Percentiles rank a stretch among this genome's conserved stretches.
These are phyloP conservation scores for Standfussiana lucernea DNA, from an alignment of 2,888 invertebrate species.

Conservation along the genomic window DNA sequence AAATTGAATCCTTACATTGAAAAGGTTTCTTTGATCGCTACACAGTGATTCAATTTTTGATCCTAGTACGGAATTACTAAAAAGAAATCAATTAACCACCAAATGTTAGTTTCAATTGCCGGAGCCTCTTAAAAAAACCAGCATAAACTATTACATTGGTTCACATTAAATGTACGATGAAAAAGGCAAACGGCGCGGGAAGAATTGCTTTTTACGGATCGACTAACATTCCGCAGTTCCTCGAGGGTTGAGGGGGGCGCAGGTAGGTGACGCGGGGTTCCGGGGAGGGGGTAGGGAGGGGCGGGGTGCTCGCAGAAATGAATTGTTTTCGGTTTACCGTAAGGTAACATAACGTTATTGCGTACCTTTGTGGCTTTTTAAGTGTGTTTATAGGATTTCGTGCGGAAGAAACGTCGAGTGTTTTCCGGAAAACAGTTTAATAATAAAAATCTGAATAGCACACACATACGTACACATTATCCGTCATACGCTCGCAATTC, in stretches of 20 bases:
- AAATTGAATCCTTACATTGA: background rate
- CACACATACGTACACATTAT: constrained; percentile 26
- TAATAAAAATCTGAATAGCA: constrained; percentile 56
- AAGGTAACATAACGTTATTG: constrained; percentile 85
- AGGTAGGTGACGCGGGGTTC: constrained; percentile 69
- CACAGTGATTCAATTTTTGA: background rate
- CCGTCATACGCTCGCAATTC: constrained; percentile 43
- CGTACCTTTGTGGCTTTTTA: constrained; percentile 85
- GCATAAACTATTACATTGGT: constrained; percentile 83
- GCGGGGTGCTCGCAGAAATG: constrained; percentile 78
- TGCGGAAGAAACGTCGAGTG: constrained; percentile 58
- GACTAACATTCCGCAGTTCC: constrained; percentile 83
- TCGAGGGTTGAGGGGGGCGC: constrained; percentile 67
- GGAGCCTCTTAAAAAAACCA: constrained; percentile 67
- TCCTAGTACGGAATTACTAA: background rate
- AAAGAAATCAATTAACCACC: background rate
- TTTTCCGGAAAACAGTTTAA: constrained; percentile 65
- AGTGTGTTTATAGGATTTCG: constrained; percentile 82
- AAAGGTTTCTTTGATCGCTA: background rate
- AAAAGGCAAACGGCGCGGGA: constrained; percentile 87
- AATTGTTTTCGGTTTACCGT: constrained; percentile 87
- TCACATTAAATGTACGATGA: constrained; percentile 87
- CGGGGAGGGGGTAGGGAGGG: constrained; percentile 48
- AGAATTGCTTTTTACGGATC: constrained; percentile 89
- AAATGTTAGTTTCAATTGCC: constrained; percentile 58